Conservation (phyloP, 2,797 vertebrate genomes). For the Danio choprae region DNA sequence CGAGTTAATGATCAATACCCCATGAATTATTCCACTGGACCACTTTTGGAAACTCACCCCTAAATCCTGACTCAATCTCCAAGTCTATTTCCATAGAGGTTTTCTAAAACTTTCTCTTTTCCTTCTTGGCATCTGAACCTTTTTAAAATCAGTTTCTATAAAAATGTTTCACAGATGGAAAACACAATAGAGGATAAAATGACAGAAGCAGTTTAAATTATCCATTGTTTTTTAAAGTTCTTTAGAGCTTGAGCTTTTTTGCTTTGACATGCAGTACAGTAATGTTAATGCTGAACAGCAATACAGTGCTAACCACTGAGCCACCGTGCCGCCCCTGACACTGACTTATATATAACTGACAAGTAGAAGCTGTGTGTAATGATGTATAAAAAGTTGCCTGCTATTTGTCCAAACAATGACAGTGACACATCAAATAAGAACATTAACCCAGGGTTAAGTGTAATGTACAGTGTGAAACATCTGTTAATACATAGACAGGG, state of each 20-base stretch:
- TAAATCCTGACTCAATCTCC: neutral
- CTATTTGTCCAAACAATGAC: too few species aligned
- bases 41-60: neutral
- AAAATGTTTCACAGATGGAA: neutral
- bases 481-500: too few species aligned
- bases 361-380: too few species aligned
- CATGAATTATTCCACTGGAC: constrained; percentile 26
- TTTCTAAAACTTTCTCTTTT: neutral
- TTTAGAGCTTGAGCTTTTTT: neutral
- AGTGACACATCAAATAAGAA: too few species aligned
- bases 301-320: too few species aligned
- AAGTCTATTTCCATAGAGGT: neutral
- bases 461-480: too few species aligned
- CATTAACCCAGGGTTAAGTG: too few species aligned
- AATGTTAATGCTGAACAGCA: too few species aligned
- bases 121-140: neutral
- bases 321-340: too few species aligned
- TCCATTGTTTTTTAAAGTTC: neutral
- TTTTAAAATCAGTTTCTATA: neutral
- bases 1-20: constrained; percentile 18
- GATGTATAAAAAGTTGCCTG: too few species aligned
- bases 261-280: too few species aligned
- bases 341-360: too few species aligned
- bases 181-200: neutral
- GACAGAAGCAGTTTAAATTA: neutral